Percentiles rank a stretch among this genome's conserved stretches.
Evolutionary conservation across 2,797 vertebrate genomes (phyloP).

Genomic region (Falco berigora): DNA sequence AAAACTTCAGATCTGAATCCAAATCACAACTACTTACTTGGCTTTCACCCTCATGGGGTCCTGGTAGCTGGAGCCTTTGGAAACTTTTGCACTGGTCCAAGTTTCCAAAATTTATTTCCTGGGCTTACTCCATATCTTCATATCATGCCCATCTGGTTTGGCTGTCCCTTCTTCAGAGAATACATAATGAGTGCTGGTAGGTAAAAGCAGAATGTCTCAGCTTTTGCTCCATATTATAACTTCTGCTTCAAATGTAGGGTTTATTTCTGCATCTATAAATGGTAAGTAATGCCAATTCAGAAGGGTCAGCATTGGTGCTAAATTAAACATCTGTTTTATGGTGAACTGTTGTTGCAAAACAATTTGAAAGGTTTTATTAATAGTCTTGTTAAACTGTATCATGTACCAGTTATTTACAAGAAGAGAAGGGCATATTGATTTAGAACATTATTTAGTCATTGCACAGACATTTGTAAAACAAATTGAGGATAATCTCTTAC

Average conservation of each 20-base stretch:
- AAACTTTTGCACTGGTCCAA: constrained; percentile 77
- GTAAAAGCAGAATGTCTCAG: neutral
- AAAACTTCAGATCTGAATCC: constrained; percentile 86
- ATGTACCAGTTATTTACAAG: neutral
- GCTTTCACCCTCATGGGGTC: constrained; percentile 91
- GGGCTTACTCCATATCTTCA: constrained; percentile 83
- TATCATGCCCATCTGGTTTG: constrained; percentile 84
- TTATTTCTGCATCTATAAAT: neutral
- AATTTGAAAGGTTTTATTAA: neutral
- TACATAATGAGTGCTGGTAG: constrained; percentile 85
- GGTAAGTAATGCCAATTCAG: neutral
- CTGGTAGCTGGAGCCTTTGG: constrained; percentile 85
- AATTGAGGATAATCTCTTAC: neutral
- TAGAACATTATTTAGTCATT: neutral
- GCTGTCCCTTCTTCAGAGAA: constrained; percentile 86
- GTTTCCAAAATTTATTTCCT: constrained; percentile 82
- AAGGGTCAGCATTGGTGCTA: neutral
- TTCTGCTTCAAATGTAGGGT: neutral
- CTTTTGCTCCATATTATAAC: neutral
- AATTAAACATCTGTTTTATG: neutral
- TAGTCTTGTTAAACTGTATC: neutral
- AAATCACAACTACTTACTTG: constrained; percentile 88
- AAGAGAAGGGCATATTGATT: neutral
- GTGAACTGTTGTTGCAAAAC: neutral
- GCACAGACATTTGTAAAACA: neutral